Evolutionary conservation across 2,797 vertebrate genomes (phyloP).

Genomic region (Xiphorhynchus erythropygius): DNA sequence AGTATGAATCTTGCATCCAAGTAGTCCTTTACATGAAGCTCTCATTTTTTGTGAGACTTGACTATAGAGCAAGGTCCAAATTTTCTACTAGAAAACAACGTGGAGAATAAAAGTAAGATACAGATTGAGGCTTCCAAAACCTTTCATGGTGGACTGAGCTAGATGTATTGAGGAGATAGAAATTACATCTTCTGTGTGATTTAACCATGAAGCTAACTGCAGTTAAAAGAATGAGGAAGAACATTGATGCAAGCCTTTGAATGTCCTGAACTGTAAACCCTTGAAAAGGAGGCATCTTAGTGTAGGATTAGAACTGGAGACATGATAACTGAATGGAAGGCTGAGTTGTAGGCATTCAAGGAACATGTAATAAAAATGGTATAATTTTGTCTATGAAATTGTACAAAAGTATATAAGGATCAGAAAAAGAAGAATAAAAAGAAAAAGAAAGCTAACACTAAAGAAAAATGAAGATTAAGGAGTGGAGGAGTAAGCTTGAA

Average conservation of each 20-base stretch:
- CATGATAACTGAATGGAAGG: background rate
- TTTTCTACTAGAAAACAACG: background rate
- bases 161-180: background rate
- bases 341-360: background rate
- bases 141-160: background rate
- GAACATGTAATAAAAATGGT: background rate
- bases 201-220: background rate
- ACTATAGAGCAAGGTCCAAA: background rate
- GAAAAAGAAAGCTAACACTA: background rate
- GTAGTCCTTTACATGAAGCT: background rate
- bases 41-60: background rate
- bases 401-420: background rate
- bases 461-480: background rate
- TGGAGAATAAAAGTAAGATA: background rate
- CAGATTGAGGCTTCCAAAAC: background rate
- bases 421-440: background rate
- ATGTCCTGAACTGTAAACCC: background rate
- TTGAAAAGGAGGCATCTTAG: background rate
- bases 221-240: background rate
- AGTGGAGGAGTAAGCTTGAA: background rate
- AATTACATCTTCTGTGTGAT: background rate
- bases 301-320: background rate
- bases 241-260: background rate
- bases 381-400: background rate
- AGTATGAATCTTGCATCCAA: background rate